Base-by-base conservation (phyloP, 2,113 vertebrate genomes). In the Chloroceryle aenea region DNA sequence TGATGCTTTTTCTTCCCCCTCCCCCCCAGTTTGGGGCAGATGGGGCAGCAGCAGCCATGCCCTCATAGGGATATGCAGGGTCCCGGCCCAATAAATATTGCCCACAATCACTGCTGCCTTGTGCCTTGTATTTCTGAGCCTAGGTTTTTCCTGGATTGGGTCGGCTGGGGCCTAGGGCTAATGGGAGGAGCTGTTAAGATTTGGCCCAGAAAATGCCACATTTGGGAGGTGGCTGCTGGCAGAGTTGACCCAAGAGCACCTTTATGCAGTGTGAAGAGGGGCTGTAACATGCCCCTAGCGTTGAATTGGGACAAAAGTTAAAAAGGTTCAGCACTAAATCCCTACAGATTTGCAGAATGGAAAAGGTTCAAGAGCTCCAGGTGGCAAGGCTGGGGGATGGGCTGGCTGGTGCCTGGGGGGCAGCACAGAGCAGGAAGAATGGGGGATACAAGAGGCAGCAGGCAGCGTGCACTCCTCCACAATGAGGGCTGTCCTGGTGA, bases 21-120 rank as follows among this genome's bases (percentile, higher is more conserved):
- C 2, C 2, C 32, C 58, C 22, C 2, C 27, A 3, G 1, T 6
- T 50, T 0, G 0, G 15, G 47, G 42, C 56, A 75, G 47, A 43
- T 0, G 13, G 6, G 34, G 30, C 26, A 85, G 62, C 53, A 61
- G 29, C 9, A 2, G 14, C 36, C 3, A 1, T 43, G 3, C 17
- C 10, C 25, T 43, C 19, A 8, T 2, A 26, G 48, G 40, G 23
- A 27, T 5, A 6, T 0, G 0, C 3, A 16, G 30, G 42, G 22
- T 27, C 38, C 66, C 1, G 1, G 55, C 45, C 36, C 50, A 88
- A 77, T 80, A 80, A 82, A 72, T 0, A 0, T 9, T 19, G 10
- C 58, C 53, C 58, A 30, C 19, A 36, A 17, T 5, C 4, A 3
- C 62, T 4, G 18, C 74, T 52, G 55, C 45, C 40, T 43, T 6